phyloP scores from a whole-genome alignment of 2,113 vertebrate genomes.

The Perognathus longimembris region DNA sequence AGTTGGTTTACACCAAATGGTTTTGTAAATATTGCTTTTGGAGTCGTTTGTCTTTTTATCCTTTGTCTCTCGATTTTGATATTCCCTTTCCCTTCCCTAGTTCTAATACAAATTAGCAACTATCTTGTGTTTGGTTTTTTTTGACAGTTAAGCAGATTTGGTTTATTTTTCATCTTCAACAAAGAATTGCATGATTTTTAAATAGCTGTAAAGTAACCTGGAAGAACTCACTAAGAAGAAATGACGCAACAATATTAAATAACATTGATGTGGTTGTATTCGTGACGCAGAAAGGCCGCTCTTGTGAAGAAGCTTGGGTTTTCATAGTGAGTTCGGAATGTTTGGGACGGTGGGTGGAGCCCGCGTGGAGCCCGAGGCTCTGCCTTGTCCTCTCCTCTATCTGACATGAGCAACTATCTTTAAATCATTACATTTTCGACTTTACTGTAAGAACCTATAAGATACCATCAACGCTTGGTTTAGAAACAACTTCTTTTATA shows the following conservation, averaged over 20 bases:
- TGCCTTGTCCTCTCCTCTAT: background rate
- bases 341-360: background rate
- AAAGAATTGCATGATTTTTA: conserved; percentile 26
- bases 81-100: no score
- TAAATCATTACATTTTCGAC: background rate
- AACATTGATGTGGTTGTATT: background rate
- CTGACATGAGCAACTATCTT: background rate
- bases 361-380: background rate
- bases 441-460: background rate
- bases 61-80: no score
- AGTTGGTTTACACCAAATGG: no score
- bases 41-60: no score
- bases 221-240: background rate
- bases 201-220: conserved; percentile 2
- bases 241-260: background rate
- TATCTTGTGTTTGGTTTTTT: no score
- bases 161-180: conserved; percentile 46
- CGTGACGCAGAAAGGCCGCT: background rate
- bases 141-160: background rate
- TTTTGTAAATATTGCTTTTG: no score
- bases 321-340: background rate
- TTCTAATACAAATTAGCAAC: no score
- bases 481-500: background rate
- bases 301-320: background rate
- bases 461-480: background rate